Evolutionary conservation across 2,888 invertebrate species (phyloP).

Genomic region (Dryocosmus kuriphilus): DNA sequence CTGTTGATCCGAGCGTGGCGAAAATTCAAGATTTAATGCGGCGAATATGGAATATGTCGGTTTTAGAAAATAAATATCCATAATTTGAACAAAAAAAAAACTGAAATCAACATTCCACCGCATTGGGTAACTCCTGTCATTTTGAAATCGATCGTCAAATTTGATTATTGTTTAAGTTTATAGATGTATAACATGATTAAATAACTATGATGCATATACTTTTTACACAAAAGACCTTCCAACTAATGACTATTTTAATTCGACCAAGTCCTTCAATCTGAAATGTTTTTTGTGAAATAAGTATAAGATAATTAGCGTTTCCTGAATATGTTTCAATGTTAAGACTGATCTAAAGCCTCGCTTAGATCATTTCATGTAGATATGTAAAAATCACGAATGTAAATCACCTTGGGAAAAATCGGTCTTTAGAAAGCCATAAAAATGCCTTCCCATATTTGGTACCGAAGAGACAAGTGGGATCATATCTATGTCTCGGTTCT

Average conservation of each 20-base stretch:
- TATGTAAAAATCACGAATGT: constrained; percentile 21
- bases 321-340: constrained; percentile 7
- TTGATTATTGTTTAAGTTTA: too few species aligned
- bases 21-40: too few species aligned
- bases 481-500: background rate
- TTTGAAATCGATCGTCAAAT: too few species aligned
- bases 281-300: background rate
- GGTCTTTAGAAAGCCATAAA: constrained; percentile 4
- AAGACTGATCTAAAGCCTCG: background rate
- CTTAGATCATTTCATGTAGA: background rate
- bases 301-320: background rate
- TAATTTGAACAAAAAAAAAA: too few species aligned
- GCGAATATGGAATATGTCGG: too few species aligned
- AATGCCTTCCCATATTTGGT: constrained; percentile 12
- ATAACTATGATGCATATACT: background rate
- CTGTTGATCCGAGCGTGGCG: too few species aligned
- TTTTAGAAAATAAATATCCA: too few species aligned
- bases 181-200: background rate
- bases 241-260: background rate
- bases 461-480: constrained; percentile 27
- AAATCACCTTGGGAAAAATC: constrained; percentile 18
- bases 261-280: background rate
- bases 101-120: too few species aligned
- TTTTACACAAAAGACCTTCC: background rate
- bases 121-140: too few species aligned